Conservation (phyloP, 2,113 vertebrate genomes). For the Lagenorhynchus albirostris region DNA sequence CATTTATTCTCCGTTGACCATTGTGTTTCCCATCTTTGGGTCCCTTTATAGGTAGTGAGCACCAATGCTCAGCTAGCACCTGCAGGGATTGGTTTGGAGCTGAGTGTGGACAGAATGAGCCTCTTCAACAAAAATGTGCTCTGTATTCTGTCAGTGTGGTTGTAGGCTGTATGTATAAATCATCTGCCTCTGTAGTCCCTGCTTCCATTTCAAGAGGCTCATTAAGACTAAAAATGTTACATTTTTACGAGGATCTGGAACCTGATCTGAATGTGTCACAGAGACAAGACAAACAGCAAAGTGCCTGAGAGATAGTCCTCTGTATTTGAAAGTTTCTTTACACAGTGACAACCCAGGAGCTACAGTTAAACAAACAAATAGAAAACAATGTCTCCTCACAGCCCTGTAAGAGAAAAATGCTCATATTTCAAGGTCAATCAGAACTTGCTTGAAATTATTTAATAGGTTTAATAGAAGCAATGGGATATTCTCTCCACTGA, state of each 20-base stretch:
- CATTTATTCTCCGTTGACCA: not conserved
- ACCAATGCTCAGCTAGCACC: not conserved
- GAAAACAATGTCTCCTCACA: not conserved
- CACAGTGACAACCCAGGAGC: not conserved
- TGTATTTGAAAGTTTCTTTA: not conserved
- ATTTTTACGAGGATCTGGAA: not conserved
- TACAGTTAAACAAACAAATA: not conserved
- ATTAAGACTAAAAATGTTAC: not conserved
- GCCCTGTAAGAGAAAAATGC: not conserved
- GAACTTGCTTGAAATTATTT: not conserved
- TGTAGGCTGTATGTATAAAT: not conserved
- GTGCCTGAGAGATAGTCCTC: not conserved
- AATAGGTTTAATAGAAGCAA: not conserved
- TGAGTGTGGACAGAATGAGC: not conserved
- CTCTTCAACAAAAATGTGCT: not conserved
- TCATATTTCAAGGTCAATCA: not conserved
- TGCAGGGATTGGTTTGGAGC: not conserved
- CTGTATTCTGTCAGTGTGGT: not conserved
- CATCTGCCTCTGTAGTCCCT: not conserved
- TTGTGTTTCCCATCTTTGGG: not conserved
- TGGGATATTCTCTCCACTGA: not conserved
- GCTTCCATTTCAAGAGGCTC: not conserved
- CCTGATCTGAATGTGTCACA: not conserved
- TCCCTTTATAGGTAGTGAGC: not conserved
- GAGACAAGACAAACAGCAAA: not conserved